Conservation (phyloP, 2,113 vertebrate species). For the Hemiprocne comata region DNA sequence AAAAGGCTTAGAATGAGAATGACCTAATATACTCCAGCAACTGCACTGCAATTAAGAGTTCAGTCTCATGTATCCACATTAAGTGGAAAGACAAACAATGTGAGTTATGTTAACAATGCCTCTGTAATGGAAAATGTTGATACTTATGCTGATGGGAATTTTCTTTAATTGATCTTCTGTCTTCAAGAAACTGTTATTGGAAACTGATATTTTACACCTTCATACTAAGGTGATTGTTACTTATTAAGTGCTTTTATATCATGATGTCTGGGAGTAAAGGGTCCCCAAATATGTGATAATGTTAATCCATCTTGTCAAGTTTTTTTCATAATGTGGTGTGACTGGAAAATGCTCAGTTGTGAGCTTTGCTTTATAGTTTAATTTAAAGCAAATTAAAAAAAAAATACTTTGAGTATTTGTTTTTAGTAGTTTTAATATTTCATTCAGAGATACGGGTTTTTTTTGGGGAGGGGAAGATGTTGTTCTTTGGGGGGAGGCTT, state of each 20-base stretch:
- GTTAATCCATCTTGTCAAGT: neutral
- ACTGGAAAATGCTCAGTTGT: neutral
- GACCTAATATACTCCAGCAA: neutral
- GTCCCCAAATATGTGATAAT: neutral
- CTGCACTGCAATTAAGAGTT: neutral
- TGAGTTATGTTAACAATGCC: neutral
- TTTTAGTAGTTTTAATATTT: neutral
- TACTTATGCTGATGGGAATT: neutral
- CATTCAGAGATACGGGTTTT: neutral
- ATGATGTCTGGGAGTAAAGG: neutral
- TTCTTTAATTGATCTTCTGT: constrained; percentile 19
- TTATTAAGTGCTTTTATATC: neutral
- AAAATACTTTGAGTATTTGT: neutral
- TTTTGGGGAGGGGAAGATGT: neutral
- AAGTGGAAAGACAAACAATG: constrained; percentile 20
- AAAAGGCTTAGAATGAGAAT: neutral
- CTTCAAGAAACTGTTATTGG: neutral
- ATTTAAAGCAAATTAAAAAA: neutral
- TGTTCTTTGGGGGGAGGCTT: neutral
- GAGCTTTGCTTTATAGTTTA: neutral
- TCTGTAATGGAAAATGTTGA: neutral
- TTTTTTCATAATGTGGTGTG: neutral
- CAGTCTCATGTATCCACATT: neutral
- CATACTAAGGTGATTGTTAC: neutral
- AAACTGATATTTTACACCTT: constrained; percentile 32